These are phyloP conservation scores for Catocala fraxini DNA, from an alignment of 2,888 invertebrate genomes.

Conservation along the genomic window DNA sequence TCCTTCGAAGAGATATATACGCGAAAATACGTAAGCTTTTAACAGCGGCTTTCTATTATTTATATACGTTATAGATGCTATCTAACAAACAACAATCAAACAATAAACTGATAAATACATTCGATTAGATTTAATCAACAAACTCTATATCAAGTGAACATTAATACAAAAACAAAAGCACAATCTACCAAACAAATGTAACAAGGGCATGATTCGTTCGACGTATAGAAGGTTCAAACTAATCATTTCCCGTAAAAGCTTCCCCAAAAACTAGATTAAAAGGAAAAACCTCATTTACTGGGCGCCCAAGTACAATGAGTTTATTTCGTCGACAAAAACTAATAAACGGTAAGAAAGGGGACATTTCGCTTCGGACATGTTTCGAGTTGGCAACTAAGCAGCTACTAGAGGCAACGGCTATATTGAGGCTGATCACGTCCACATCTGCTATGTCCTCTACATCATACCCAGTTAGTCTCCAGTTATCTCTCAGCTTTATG, in stretches of 20 bases:
- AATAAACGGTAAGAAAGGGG: conserved; percentile 61
- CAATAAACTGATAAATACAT: too few relatives aligned
- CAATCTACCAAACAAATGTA: conserved; percentile 6
- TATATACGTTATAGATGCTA: too few relatives aligned
- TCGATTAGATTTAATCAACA: neutral
- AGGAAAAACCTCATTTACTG: conserved; percentile 55
- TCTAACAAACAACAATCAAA: too few relatives aligned
- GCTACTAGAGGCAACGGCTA: conserved; percentile 15
- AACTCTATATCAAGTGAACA: neutral
- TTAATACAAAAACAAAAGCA: conserved; percentile 8
- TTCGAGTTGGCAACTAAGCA: conserved; percentile 53
- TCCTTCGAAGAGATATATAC: too few relatives aligned
- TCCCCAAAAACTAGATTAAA: conserved; percentile 58
- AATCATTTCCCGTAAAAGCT: conserved; percentile 47
- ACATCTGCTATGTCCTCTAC: conserved; percentile 43
- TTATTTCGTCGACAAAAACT: conserved; percentile 64
- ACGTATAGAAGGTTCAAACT: conserved; percentile 32
- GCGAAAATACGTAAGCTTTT: too few relatives aligned
- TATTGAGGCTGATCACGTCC: conserved; percentile 48
- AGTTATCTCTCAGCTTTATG: conserved; percentile 38
- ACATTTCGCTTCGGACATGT: conserved; percentile 63
- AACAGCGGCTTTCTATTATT: too few relatives aligned
- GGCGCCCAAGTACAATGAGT: conserved; percentile 58
- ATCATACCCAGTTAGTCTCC: conserved; percentile 48
- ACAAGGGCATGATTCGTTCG: conserved; percentile 13